Evolutionary conservation across 1,140 invertebrate genomes (phyloP).

Genomic region (Cotesia chilonis): DNA sequence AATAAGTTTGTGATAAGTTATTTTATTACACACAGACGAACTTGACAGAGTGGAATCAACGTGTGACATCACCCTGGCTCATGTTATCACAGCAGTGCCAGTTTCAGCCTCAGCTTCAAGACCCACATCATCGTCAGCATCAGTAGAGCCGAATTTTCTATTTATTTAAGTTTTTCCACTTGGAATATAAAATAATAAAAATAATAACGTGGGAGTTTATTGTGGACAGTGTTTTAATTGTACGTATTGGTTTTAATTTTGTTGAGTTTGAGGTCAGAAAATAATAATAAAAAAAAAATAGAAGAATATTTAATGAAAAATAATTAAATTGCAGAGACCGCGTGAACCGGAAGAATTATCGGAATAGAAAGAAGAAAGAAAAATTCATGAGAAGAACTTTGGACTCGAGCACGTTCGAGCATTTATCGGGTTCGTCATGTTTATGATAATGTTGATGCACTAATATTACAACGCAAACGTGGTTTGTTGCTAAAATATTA

Average conservation of each 20-base stretch:
- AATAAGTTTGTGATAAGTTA: neutral
- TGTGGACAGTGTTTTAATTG: no score
- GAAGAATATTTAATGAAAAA: no score
- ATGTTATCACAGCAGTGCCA: no score
- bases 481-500: no score
- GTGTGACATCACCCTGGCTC: constrained; percentile 7
- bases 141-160: no score
- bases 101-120: no score
- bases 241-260: no score
- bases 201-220: neutral
- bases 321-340: neutral
- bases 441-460: neutral
- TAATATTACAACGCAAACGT: no score
- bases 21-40: neutral
- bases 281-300: no score
- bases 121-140: no score
- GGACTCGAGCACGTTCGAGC: neutral
- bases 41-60: neutral
- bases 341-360: constrained; percentile 13
- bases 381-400: constrained; percentile 2
- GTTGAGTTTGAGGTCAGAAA: no score
- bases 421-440: neutral
- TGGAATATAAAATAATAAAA: neutral
- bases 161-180: neutral
- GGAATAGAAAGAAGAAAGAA: neutral